A percentile compares a stretch with the other conserved stretches of the same genome.
Evolutionary conservation across 1,140 invertebrate species (phyloP).

Genomic region (Drosophila eugracilis): DNA sequence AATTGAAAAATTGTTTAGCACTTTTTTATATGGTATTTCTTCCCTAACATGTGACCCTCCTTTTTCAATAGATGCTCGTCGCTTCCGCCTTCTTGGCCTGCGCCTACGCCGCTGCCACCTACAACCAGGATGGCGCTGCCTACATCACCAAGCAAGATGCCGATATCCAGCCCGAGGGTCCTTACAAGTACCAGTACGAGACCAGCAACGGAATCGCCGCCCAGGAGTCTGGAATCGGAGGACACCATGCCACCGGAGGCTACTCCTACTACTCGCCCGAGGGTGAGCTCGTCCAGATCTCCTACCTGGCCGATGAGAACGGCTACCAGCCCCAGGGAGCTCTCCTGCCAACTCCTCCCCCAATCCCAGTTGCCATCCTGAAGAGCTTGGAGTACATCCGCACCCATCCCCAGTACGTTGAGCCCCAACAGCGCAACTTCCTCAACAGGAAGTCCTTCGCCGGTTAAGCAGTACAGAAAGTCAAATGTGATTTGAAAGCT

Average conservation of each 20-base stretch:
- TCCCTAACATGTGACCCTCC: neutral
- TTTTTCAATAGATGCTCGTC: conserved; percentile 52
- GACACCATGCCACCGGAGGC: conserved; percentile 39
- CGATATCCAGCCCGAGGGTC: conserved; percentile 86
- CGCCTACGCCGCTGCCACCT: conserved; percentile 33
- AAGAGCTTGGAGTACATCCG: conserved; percentile 87
- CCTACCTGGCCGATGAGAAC: conserved; percentile 91
- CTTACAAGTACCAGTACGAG: conserved; percentile 85
- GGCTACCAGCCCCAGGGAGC: conserved; percentile 90
- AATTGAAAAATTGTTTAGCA: neutral
- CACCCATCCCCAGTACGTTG: conserved; percentile 83
- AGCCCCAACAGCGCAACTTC: conserved; percentile 6
- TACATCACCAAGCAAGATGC: conserved; percentile 74
- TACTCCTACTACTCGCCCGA: conserved; percentile 78
- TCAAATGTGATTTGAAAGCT: conserved; percentile 11
- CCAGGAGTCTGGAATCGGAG: conserved; percentile 85
- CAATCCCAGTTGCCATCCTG: conserved; percentile 90
- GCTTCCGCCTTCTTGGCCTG: conserved; percentile 67
- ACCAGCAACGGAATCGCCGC: conserved; percentile 87
- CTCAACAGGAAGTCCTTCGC: neutral
- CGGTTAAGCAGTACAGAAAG: conserved; percentile 2
- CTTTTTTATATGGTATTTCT: neutral
- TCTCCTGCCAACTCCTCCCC: conserved; percentile 91
- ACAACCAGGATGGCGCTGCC: conserved; percentile 39
- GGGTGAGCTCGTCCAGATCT: conserved; percentile 84